A percentile compares a stretch with the other conserved stretches of the same genome.
Conservation (phyloP, 2,113 vertebrate species). For the Alligator sinensis region DNA sequence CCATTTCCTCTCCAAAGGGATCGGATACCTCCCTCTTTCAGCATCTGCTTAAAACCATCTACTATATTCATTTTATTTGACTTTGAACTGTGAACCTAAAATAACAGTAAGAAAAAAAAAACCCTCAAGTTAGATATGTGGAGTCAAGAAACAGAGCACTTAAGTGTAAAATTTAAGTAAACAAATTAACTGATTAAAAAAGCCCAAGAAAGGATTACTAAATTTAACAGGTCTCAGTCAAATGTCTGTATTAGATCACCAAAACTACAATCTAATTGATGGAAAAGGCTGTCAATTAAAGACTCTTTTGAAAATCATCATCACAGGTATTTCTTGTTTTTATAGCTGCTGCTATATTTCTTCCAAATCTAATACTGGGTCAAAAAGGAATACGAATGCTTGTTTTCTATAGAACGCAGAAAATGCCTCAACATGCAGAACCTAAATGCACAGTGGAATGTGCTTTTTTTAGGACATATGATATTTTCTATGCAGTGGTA, state of each 20-base stretch:
- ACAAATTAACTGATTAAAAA: neutral
- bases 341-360: neutral
- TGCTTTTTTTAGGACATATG: neutral
- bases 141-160: neutral
- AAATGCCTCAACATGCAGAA: neutral
- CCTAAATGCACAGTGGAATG: neutral
- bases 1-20: conserved; percentile 96
- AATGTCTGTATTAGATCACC: neutral
- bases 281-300: neutral
- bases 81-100: conserved; percentile 90
- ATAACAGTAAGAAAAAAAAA: conserved; percentile 8
- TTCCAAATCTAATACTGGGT: neutral
- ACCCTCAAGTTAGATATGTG: neutral
- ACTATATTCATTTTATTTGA: conserved; percentile 85
- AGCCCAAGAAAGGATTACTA: too few relatives aligned
- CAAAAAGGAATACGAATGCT: neutral
- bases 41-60: conserved; percentile 90
- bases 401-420: neutral
- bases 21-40: conserved; percentile 88
- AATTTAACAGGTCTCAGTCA: neutral
- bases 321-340: neutral
- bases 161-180: neutral
- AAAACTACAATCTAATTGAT: neutral
- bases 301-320: neutral
- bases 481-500: neutral